These are phyloP conservation scores for Chymomyza costata DNA, from an alignment of 1,140 invertebrate genomes.

Conservation along the genomic window DNA sequence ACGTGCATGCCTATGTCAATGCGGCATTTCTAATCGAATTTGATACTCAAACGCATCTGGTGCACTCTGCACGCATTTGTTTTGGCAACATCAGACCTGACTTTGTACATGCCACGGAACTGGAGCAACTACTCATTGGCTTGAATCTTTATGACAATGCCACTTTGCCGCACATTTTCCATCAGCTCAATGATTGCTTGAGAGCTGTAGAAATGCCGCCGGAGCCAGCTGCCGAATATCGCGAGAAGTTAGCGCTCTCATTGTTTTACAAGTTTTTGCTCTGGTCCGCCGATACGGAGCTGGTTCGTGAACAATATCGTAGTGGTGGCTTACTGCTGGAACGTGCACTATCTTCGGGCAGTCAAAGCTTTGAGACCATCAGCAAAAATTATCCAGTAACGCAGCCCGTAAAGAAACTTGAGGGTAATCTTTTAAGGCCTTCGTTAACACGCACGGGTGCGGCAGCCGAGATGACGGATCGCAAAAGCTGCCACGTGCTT, in stretches of 20 bases:
- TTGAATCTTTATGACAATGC: slow-evolving; percentile 75
- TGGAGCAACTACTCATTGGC: slow-evolving; percentile 80
- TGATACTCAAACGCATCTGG: slow-evolving; percentile 48
- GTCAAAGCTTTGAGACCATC: slow-evolving; percentile 85
- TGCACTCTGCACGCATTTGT: slow-evolving; percentile 72
- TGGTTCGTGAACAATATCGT: slow-evolving; percentile 46
- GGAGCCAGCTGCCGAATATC: slow-evolving; percentile 80
- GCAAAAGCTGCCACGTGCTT: too few species aligned
- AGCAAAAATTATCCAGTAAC: slow-evolving; percentile 85
- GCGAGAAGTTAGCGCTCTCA: slow-evolving; percentile 79
- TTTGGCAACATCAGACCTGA: slow-evolving; percentile 82
- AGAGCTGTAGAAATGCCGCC: slow-evolving; percentile 76
- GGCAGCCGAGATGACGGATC: too few species aligned
- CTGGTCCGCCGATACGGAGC: slow-evolving; percentile 71
- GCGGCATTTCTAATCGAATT: slow-evolving; percentile 82
- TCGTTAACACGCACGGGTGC: too few species aligned
- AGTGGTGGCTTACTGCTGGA: slow-evolving; percentile 79
- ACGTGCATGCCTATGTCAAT: slow-evolving; percentile 88
- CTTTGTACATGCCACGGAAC: slow-evolving; percentile 82
- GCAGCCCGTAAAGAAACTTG: slow-evolving; percentile 85
- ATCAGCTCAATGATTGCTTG: slow-evolving; percentile 28
- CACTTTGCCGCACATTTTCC: slow-evolving; percentile 34
- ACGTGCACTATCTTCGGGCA: slow-evolving; percentile 82
- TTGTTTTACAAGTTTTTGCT: slow-evolving; percentile 85
- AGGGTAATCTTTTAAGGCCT: slow-evolving; percentile 67